These are phyloP conservation scores for Epinotia nisella DNA, from an alignment of 2,888 invertebrate species.

Conservation along the genomic window DNA sequence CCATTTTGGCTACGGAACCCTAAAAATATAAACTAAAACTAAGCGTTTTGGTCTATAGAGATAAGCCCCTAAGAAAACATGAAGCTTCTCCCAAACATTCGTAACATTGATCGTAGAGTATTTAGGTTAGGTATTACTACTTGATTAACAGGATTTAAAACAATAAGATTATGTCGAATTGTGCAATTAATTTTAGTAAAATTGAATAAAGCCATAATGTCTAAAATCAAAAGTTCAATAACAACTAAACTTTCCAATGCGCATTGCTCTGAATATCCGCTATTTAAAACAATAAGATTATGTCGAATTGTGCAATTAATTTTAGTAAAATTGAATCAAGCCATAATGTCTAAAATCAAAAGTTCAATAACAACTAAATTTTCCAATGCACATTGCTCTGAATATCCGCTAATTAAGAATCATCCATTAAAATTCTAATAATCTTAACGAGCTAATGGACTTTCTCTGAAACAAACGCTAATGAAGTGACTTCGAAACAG, in stretches of 20 bases:
- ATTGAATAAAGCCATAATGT: background rate
- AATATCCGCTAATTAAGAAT: constrained; percentile 20
- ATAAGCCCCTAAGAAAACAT: too few species aligned
- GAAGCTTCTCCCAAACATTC: too few species aligned
- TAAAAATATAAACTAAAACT: too few species aligned
- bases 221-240: constrained; percentile 6
- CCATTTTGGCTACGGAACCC: too few species aligned
- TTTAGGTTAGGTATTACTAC: background rate
- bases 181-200: background rate
- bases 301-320: too few species aligned
- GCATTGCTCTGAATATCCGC: background rate
- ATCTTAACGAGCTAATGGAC: constrained; percentile 40
- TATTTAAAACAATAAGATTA: constrained; percentile 6
- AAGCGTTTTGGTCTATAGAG: too few species aligned
- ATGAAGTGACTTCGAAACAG: constrained; percentile 41
- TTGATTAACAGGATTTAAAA: background rate
- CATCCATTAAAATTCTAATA: constrained; percentile 34
- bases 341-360: constrained; percentile 1
- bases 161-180: background rate
- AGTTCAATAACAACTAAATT: constrained; percentile 4
- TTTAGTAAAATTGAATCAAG: background rate
- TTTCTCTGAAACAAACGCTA: constrained; percentile 35
- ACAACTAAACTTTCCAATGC: constrained; percentile 6
- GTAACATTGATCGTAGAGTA: too few species aligned
- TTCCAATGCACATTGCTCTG: constrained; percentile 1